Base-by-base conservation (phyloP, 2,797 vertebrate species). In the Artibeus lituratus region DNA sequence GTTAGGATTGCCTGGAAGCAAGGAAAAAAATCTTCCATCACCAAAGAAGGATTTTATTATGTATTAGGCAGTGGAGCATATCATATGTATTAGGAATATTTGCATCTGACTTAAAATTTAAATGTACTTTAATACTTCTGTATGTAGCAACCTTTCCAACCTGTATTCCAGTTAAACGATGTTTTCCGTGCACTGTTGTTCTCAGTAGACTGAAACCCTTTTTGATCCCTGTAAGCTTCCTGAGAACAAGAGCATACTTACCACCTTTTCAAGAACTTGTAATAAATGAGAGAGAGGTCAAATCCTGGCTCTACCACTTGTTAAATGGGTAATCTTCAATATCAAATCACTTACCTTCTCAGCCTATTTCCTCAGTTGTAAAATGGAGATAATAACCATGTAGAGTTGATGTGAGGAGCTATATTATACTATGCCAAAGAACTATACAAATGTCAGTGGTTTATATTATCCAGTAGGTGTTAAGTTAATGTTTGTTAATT, bases 401-500 rank as follows among this genome's bases (percentile, higher is more conserved):
- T 53, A 80, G 72, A 80, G 42, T 70, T 87, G 42, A 49, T 90
- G 18, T 87, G 37, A 81, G 44, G 19, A 72, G 21, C 59, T 84
- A 95, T 32, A 47, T 22, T 85, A 59, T 69, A 93, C 12, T 12
- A 84, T 49, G 21, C 44, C 90, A 95, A 91, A 93, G 26, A 29
- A 89, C 57, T 87, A 26, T 35, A 78, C 35, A 93, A 80, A 82
- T 89, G n/a, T 86, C 62, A 73, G 53, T 22, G 62, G 72, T 93
- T 90, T 85, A 21, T 77, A 72, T 55, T 53, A 82, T 85, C 59
- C 69, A 87, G 77, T 44, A 59, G n/a, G 67, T 91, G 95, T 80
- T 87, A 49, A 88, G 9, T 74, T 87, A 87, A 86, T 59, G 32
- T 82, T 95, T 97, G 62, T 86, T 95, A 92, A 94, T 10, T 85